These are phyloP conservation scores for Bufo gargarizans DNA, from an alignment of 2,113 vertebrate genomes.

Conservation along the genomic window DNA sequence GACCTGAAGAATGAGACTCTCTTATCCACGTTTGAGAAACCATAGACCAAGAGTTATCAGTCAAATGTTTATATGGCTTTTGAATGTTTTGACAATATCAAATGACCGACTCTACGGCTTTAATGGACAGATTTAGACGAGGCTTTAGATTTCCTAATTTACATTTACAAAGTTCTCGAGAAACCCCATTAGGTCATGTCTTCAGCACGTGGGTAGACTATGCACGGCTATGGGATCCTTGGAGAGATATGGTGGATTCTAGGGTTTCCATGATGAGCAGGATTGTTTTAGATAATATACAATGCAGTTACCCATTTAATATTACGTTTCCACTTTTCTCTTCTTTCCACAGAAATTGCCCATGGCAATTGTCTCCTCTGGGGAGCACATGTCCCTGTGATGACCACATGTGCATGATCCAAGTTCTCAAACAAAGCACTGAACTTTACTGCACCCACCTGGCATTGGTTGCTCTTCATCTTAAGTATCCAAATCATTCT, in stretches of 20 bases:
- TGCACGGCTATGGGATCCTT: not conserved
- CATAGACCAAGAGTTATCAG: not conserved
- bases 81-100: not conserved
- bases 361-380: not conserved
- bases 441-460: not conserved
- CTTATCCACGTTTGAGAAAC: not conserved
- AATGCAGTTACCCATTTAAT: no score
- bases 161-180: not conserved
- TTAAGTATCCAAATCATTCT: not conserved
- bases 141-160: not conserved
- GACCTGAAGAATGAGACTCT: constrained; percentile 10
- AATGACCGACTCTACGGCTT: not conserved
- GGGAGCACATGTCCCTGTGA: not conserved
- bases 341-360: not conserved
- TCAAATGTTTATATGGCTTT: not conserved
- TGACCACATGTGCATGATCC: not conserved
- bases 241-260: not conserved
- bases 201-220: not conserved
- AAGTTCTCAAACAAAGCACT: not conserved
- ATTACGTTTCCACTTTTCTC: not conserved
- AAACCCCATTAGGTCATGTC: not conserved
- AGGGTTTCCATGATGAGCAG: no score
- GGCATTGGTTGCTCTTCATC: not conserved
- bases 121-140: not conserved
- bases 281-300: no score